phyloP scores from a whole-genome alignment of 2,888 invertebrate species.

The Nomada flava region DNA sequence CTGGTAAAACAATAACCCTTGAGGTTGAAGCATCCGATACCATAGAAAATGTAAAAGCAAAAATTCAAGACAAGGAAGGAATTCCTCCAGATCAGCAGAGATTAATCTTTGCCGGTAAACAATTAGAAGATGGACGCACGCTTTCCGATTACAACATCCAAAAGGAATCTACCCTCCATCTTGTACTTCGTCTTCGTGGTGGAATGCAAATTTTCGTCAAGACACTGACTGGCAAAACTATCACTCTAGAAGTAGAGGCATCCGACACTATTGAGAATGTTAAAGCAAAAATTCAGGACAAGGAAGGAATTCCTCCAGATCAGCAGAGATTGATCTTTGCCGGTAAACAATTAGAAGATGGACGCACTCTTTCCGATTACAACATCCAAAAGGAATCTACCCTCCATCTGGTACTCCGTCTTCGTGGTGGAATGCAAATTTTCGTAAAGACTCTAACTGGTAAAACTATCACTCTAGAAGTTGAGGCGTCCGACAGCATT shows the following conservation, averaged over 20 bases:
- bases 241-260: slow-evolving; percentile 71
- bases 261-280: slow-evolving; percentile 71
- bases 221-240: slow-evolving; percentile 73
- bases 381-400: slow-evolving; percentile 75
- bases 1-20: slow-evolving; percentile 65
- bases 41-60: slow-evolving; percentile 64
- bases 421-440: slow-evolving; percentile 73
- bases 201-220: slow-evolving; percentile 76
- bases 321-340: slow-evolving; percentile 75
- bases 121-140: slow-evolving; percentile 71
- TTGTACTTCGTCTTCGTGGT: slow-evolving; percentile 70
- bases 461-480: slow-evolving; percentile 67
- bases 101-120: slow-evolving; percentile 74
- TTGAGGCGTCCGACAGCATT: slow-evolving; percentile 71
- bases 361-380: slow-evolving; percentile 72
- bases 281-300: slow-evolving; percentile 72
- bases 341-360: slow-evolving; percentile 74
- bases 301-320: slow-evolving; percentile 72
- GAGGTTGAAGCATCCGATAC: slow-evolving; percentile 68
- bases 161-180: slow-evolving; percentile 72
- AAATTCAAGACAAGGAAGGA: slow-evolving; percentile 69
- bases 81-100: slow-evolving; percentile 74
- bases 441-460: slow-evolving; percentile 67
- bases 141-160: slow-evolving; percentile 75
- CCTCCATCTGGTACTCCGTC: slow-evolving; percentile 70